A percentile compares a stretch with the other conserved stretches of the same genome.
Conservation (phyloP, 2,888 invertebrate species). For the Yponomeuta cagnagella region DNA sequence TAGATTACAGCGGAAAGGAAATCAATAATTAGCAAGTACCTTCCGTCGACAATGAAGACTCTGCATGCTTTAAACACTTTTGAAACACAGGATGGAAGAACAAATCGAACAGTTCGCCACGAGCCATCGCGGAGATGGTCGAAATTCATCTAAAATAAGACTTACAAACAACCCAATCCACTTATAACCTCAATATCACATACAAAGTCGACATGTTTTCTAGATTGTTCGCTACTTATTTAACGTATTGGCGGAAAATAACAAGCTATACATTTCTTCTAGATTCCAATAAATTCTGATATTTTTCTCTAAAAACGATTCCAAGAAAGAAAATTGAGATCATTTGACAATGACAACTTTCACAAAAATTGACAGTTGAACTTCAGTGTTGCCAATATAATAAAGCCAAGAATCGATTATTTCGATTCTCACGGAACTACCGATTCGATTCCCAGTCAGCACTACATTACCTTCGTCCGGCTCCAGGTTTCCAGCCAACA, state of each 20-base stretch:
- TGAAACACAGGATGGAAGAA: conserved; percentile 74
- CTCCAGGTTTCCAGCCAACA: conserved; percentile 96
- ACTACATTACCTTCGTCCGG: conserved; percentile 82
- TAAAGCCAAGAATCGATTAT: conserved; percentile 5
- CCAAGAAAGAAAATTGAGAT: conserved; percentile 37
- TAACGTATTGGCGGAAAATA: not conserved
- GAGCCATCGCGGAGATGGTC: conserved; percentile 56
- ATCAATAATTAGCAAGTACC: conserved; percentile 37
- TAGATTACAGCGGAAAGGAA: conserved; percentile 1
- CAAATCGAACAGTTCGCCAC: conserved; percentile 70
- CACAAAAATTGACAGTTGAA: conserved; percentile 22
- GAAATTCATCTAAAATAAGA: conserved; percentile 37
- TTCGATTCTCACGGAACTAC: not conserved
- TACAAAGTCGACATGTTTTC: conserved; percentile 8
- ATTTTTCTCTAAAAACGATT: conserved; percentile 18
- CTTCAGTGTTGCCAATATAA: conserved; percentile 11
- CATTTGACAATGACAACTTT: conserved; percentile 63
- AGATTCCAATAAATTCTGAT: conserved; percentile 26
- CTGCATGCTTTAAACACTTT: conserved; percentile 71
- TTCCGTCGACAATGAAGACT: conserved; percentile 52
- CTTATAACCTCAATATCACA: conserved; percentile 54
- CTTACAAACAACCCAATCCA: conserved; percentile 29
- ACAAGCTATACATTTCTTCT: not conserved
- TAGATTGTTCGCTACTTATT: not conserved
- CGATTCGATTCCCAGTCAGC: not conserved